Evolutionary conservation across 2,797 vertebrate genomes (phyloP), one percentile per base, ranked within the genome.

Genomic region (Coregonus suidteri): DNA sequence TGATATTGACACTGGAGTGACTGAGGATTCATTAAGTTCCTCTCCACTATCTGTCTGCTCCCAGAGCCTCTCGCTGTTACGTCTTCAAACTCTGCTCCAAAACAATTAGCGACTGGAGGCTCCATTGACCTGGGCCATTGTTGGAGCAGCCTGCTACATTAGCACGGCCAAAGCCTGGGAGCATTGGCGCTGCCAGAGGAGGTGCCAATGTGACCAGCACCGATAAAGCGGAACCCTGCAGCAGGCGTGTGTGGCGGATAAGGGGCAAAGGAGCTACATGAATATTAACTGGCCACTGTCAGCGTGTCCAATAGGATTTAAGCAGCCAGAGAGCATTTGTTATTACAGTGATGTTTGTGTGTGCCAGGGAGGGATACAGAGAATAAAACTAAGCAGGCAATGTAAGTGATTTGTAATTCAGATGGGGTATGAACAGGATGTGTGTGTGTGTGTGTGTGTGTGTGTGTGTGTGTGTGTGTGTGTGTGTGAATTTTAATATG

Each of bases 41-140:
- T 84, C 34, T 37, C 13, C n/a, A 41, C 9, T n/a, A 34, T 25
- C 35, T 37, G n/a, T 20, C 86, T 81, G 81, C 83, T 88, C 74
- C 65, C 87, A 81, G 84, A 87, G 88, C 84, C 74, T 73, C 80
- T 88, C 82, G 77, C 88, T 82, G 90, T 87, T 89, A 90, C 83
- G 82, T 90, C 91, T 87, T 85, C 92, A 93, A 92, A 93, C 86
- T 90, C 89, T 88, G 89, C 91, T 85, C 73, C 84, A 83, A 93
- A 93, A 92, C 92, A 94, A 94, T 94, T 95, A 94, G 92, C 87
- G 87, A 88, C 86, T 87, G 85, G 90, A 93, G 89, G 90, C 91
- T 86, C 86, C 84, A 87, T 89, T 93, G 92, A 91, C 88, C 90
- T 83, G 89, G 79, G 89, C 87, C 88, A 93, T 93, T 94, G 90